Evolutionary conservation across 1,140 invertebrate genomes (phyloP).

Genomic region (Eurosta solidaginis): DNA sequence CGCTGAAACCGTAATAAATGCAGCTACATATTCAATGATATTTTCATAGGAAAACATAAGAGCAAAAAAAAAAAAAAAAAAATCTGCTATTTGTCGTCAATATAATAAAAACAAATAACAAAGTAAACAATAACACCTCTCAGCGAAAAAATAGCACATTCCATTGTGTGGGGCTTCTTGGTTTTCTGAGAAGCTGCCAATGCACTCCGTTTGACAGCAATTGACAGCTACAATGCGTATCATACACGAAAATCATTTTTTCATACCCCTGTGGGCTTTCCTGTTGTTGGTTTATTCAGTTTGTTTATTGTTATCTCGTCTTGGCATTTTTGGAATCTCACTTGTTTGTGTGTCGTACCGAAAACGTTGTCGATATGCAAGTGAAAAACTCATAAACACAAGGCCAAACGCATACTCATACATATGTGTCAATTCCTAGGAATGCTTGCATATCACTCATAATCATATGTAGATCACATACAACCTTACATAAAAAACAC

Average conservation of each 20-base stretch:
- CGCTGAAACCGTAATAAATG: not conserved
- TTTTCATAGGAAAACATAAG: not conserved
- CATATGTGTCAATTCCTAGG: too few species aligned
- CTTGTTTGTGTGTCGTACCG: not conserved
- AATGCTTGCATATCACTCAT: too few species aligned
- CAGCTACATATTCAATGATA: not conserved
- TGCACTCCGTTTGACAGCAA: not conserved
- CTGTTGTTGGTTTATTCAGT: not conserved
- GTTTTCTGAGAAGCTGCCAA: not conserved
- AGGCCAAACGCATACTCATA: too few species aligned
- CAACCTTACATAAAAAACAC: too few species aligned
- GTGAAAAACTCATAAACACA: too few species aligned
- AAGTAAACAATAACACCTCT: not conserved
- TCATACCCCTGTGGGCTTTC: not conserved
- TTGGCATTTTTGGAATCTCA: not conserved
- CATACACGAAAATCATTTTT: not conserved
- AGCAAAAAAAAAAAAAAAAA: not conserved
- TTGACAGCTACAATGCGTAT: conserved; percentile 14
- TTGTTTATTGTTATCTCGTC: not conserved
- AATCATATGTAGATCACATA: too few species aligned
- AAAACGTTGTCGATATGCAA: too few species aligned
- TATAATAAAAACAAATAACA: not conserved
- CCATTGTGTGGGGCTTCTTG: not conserved
- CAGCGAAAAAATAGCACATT: not conserved
- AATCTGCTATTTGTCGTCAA: not conserved